Conservation (phyloP, 2,113 vertebrate genomes). For the Euleptes europaea region DNA sequence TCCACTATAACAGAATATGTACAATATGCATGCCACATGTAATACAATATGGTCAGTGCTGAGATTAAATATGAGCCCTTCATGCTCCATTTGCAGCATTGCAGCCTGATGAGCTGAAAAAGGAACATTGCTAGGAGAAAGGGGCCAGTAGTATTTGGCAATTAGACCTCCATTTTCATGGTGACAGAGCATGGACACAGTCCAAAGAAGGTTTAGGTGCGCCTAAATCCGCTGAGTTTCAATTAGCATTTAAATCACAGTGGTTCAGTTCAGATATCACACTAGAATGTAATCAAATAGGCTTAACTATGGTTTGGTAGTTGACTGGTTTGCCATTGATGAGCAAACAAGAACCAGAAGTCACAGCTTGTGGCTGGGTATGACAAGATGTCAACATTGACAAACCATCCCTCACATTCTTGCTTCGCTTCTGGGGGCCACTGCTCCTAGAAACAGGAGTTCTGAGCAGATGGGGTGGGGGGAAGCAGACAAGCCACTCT, state of each 20-base stretch:
- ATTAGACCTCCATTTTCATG: constrained; percentile 19
- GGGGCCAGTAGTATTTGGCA: neutral
- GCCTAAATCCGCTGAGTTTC: neutral
- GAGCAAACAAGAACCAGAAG: neutral
- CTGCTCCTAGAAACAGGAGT: neutral
- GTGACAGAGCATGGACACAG: neutral
- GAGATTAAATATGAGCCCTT: constrained; percentile 15
- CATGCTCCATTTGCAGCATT: neutral
- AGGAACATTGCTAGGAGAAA: neutral
- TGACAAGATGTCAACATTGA: no score
- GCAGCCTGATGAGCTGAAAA: neutral
- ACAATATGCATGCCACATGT: neutral
- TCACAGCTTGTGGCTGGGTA: neutral
- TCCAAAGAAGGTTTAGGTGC: neutral
- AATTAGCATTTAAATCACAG: neutral
- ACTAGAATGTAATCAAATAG: neutral
- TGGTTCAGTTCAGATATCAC: neutral
- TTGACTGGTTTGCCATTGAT: no score
- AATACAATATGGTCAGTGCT: neutral
- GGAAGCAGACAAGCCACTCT: neutral
- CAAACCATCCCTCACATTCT: no score
- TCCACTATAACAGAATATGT: neutral
- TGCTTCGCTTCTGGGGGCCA: neutral
- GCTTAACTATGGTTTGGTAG: neutral
- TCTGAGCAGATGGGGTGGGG: no score